Evolutionary conservation across 2,888 invertebrate species (phyloP).

Genomic region (Catocala nupta): DNA sequence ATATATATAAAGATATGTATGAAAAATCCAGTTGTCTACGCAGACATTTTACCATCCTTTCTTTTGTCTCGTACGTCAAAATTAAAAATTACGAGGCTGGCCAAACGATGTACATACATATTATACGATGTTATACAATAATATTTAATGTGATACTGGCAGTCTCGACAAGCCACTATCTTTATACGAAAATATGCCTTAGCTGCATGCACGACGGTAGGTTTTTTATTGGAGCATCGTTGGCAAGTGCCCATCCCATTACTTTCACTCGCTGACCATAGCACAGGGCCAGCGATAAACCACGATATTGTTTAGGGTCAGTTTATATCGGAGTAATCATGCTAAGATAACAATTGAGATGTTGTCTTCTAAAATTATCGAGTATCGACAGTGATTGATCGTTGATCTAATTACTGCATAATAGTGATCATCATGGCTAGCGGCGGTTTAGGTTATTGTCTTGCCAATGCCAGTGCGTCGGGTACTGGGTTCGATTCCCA

Average conservation of each 20-base stretch:
- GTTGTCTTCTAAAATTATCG: neutral
- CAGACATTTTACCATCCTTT: neutral
- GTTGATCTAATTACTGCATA: too few relatives aligned
- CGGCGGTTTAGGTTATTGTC: too few relatives aligned
- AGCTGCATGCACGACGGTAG: constrained; percentile 6
- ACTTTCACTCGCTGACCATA: constrained; percentile 45
- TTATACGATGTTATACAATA: constrained; percentile 48
- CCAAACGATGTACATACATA: constrained; percentile 38
- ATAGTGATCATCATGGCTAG: too few relatives aligned
- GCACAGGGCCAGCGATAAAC: constrained; percentile 40
- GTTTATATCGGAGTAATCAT: constrained; percentile 17
- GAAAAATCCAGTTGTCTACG: neutral
- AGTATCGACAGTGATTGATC: too few relatives aligned
- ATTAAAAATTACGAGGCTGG: constrained; percentile 6
- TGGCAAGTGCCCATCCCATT: constrained; percentile 37
- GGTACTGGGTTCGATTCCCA: too few relatives aligned
- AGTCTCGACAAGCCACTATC: constrained; percentile 3
- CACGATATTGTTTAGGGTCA: constrained; percentile 46
- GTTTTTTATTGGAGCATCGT: constrained; percentile 14
- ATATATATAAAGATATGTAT: too few relatives aligned
- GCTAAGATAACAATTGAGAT: constrained; percentile 3
- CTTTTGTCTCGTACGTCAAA: neutral
- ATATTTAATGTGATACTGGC: constrained; percentile 48
- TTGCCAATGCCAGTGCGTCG: too few relatives aligned
- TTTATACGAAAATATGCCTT: constrained; percentile 18